Evolutionary conservation across 2,797 vertebrate species (phyloP).

Genomic region (Philypnodon macrostomus): DNA sequence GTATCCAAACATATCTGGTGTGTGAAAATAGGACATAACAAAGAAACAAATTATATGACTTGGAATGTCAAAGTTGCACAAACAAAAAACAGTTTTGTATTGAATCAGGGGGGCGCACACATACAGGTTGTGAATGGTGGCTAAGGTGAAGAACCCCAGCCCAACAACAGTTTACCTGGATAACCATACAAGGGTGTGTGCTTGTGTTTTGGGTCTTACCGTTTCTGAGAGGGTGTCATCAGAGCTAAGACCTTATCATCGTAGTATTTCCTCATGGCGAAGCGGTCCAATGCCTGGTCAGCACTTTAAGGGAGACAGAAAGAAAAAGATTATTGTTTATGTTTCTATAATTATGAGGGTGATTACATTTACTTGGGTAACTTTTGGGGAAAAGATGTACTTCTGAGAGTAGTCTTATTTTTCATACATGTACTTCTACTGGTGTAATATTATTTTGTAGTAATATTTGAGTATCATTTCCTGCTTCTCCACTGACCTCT

Average conservation of each 20-base stretch:
- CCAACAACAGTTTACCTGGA: conserved; percentile 9
- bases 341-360: conserved; percentile 6
- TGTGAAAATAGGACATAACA: conserved; percentile 6
- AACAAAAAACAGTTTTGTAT: conserved; percentile 1
- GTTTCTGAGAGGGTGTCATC: conserved; percentile 95
- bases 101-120: conserved; percentile 32
- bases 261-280: conserved; percentile 97
- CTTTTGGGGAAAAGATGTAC: too few species aligned
- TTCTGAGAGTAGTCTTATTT: too few species aligned
- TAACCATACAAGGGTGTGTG: conserved; percentile 33
- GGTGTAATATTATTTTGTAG: too few species aligned
- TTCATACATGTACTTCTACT: too few species aligned
- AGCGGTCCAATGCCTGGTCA: conserved; percentile 94
- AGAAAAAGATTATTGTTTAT: conserved; percentile 53
- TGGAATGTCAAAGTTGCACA: neutral
- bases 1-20: conserved; percentile 89
- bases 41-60: neutral
- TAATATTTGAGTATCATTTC: too few species aligned
- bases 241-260: conserved; percentile 92
- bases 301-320: conserved; percentile 78
- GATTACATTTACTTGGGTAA: conserved; percentile 56
- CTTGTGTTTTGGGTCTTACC: conserved; percentile 75
- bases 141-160: neutral
- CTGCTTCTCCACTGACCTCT: too few species aligned
- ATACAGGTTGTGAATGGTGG: conserved; percentile 26